A percentile compares a stretch with the other conserved stretches of the same genome.
phyloP scores from a whole-genome alignment of 2,797 vertebrate species.

The Dallia pectoralis region DNA sequence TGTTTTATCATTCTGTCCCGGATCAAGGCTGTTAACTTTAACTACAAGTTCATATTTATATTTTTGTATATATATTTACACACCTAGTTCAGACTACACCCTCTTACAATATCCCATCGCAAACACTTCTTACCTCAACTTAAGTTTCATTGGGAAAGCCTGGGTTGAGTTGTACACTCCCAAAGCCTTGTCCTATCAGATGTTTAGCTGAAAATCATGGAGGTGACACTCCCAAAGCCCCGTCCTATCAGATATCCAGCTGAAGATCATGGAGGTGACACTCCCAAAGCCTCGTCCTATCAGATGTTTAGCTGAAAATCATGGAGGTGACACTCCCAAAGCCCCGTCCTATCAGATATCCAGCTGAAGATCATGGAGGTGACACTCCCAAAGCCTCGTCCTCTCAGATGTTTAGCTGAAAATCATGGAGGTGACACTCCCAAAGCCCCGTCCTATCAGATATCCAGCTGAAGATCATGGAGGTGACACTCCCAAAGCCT shows the following conservation, averaged over 20 bases:
- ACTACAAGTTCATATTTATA: too few species aligned
- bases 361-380: neutral
- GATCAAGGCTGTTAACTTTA: too few species aligned
- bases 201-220: neutral
- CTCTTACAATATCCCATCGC: neutral
- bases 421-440: too few species aligned
- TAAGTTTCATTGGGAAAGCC: conserved; percentile 21
- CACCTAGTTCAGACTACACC: neutral
- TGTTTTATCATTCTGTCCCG: too few species aligned
- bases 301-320: neutral
- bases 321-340: neutral
- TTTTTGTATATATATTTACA: too few species aligned
- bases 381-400: neutral
- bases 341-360: too few species aligned
- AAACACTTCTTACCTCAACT: conserved; percentile 46
- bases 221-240: neutral
- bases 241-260: neutral
- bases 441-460: neutral
- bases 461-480: neutral
- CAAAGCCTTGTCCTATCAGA: neutral
- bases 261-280: conserved; percentile 24
- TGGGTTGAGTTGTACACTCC: neutral
- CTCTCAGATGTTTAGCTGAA: neutral
- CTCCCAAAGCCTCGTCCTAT: conserved; percentile 8
- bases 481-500: neutral